Evolutionary conservation across 2,113 vertebrate genomes (phyloP), one percentile per base, ranked within the genome.

Genomic region (Phrynosoma platyrhinos): DNA sequence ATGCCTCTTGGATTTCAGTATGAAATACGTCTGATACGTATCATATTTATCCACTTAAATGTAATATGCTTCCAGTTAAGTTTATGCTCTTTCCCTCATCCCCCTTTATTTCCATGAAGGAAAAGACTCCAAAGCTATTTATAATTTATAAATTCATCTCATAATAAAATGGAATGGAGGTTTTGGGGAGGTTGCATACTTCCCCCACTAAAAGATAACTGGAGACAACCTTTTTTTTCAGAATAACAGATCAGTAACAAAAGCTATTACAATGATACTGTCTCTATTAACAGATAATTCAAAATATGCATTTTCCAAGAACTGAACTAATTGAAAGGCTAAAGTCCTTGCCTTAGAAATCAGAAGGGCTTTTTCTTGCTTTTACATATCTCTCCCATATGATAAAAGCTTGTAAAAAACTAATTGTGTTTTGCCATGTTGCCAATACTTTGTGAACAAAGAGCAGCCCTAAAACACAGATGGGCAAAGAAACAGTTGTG

Each of bases 351-450:
- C 83, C 84, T 94, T 16, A 13, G 87, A 89, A 85, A 79, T 71
- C 52, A 90, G 40, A 88, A 66, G 90, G 64, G 40, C 64, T 94
- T 71, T 93, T 94, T 18, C 66, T 40, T 92, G 30, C 58, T 94
- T 93, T 84, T 93, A 71, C 88, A 86, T 91, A 75, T 89, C 91
- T 92, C 66, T 81, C 74, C 91, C 88, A 87, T 95, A 87, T 95
- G 94, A 93, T 95, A 93, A 87, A 94, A 93, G 78, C 92, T 83
- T 91, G 95, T 89, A 93, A 95, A 96, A 47, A 96, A 91, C 91
- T 93, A 92, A 93, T 92, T 21, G 58, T 47, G 47, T 95, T 94
- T 94, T 92, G 90, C 91, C 91, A 87, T 92, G 80, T 90, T 96
- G 93, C 91, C 93, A 92, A 64, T 75, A 42, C 90, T 82, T 90